Percentiles rank a stretch among this genome's conserved stretches.
Evolutionary conservation across 2,113 vertebrate species (phyloP).

Genomic region (Aplodontia rufa): DNA sequence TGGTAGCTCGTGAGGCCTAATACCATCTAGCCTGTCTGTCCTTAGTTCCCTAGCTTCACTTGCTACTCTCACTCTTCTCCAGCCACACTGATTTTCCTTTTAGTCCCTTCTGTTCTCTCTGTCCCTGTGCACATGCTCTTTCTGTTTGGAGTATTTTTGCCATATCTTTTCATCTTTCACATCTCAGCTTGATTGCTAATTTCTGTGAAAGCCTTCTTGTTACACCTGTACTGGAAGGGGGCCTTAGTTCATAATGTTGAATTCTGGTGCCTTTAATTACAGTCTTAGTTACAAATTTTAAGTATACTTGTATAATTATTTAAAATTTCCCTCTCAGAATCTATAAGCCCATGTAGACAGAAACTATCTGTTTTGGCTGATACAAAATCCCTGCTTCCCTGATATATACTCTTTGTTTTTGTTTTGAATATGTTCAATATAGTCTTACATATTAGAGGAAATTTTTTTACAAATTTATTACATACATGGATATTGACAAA

Average conservation of each 20-base stretch:
- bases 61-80: background rate
- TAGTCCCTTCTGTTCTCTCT: background rate
- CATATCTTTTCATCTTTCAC: background rate
- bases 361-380: background rate
- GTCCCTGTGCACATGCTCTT: background rate
- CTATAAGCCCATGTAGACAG: background rate
- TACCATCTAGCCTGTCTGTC: background rate
- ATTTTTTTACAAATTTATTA: too few species aligned
- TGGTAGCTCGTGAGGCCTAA: background rate
- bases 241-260: background rate
- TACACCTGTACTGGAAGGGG: background rate
- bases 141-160: too few species aligned
- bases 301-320: background rate
- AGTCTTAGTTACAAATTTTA: background rate
- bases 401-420: too few species aligned
- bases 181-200: background rate
- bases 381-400: background rate
- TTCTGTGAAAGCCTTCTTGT: background rate
- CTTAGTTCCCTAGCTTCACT: background rate
- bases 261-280: background rate
- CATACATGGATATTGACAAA: too few species aligned
- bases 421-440: too few species aligned
- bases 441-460: too few species aligned
- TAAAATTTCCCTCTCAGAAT: background rate
- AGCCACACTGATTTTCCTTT: background rate